Conservation (phyloP, 2,113 vertebrate genomes). For the Cnemophilus loriae region DNA sequence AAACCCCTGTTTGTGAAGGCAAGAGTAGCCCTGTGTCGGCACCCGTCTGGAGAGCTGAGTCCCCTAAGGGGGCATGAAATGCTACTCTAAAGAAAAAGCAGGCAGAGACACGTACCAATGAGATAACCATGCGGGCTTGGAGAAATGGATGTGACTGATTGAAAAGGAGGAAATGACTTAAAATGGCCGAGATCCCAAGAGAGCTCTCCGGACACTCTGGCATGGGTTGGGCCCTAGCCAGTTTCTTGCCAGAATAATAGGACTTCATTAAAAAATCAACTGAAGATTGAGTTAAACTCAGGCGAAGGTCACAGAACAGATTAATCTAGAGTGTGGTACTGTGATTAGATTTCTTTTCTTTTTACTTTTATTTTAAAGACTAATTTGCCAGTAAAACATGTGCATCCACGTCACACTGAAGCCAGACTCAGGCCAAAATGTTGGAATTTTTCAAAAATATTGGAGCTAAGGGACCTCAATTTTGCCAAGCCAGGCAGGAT, state of each 20-base stretch:
- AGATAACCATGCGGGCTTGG: rapidly evolving
- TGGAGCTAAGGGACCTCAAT: neutral
- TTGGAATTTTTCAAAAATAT: neutral
- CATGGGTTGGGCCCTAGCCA: rapidly evolving
- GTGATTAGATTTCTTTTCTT: neutral
- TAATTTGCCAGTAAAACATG: neutral
- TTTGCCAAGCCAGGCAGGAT: rapidly evolving
- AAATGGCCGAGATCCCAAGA: conserved; percentile 19
- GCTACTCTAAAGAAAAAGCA: neutral
- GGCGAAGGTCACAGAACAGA: neutral
- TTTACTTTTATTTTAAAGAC: neutral
- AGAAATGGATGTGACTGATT: neutral
- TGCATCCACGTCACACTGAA: neutral
- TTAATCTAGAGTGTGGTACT: rapidly evolving
- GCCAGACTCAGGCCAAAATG: neutral
- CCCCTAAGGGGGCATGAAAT: neutral
- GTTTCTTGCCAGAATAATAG: neutral
- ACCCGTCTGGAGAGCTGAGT: neutral
- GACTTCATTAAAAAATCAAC: neutral
- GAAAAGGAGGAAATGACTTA: conserved; percentile 47
- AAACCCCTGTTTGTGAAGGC: neutral
- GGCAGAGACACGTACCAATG: neutral
- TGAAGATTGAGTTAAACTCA: neutral
- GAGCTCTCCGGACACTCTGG: neutral
- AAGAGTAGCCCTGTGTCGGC: neutral